Evolutionary conservation across 2,797 vertebrate genomes (phyloP).

Genomic region (Schizopygopsis malacanthus): DNA sequence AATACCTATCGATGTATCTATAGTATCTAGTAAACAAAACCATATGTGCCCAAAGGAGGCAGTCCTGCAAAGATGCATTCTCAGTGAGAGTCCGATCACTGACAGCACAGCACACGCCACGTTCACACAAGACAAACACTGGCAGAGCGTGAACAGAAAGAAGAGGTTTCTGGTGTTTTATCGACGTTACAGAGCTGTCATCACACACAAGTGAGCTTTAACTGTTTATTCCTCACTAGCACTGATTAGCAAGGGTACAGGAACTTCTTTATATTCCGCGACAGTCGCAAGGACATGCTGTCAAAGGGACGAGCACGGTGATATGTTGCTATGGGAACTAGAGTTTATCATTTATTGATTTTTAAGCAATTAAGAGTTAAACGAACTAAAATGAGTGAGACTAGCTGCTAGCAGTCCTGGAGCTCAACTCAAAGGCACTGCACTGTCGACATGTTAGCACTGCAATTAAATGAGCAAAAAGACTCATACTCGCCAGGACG

Average conservation of each 20-base stretch:
- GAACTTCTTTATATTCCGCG: constrained; percentile 30
- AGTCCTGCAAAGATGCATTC: neutral
- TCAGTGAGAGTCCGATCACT: constrained; percentile 6
- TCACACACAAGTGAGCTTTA: constrained; percentile 4
- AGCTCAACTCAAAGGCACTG: constrained; percentile 25
- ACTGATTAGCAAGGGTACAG: constrained; percentile 9
- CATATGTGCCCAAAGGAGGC: neutral
- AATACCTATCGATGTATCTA: neutral
- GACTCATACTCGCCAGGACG: neutral
- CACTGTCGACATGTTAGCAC: constrained; percentile 53
- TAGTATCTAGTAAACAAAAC: neutral
- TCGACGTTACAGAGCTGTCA: neutral
- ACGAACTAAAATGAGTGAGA: constrained; percentile 28
- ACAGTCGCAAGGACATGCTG: constrained; percentile 45
- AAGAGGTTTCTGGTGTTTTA: neutral
- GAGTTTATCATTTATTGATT: constrained; percentile 15
- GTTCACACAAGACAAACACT: neutral
- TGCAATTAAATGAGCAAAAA: constrained; percentile 15
- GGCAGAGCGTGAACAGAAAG: neutral
- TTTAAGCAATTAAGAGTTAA: constrained; percentile 11
- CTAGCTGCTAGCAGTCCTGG: constrained; percentile 42
- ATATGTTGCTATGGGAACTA: neutral
- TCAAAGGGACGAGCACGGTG: neutral
- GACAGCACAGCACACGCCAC: neutral
- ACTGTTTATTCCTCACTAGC: constrained; percentile 14